Percentiles rank a stretch among this genome's conserved stretches.
These are phyloP conservation scores for Graphium colonna DNA, from an alignment of 2,888 invertebrate genomes.

Conservation along the genomic window DNA sequence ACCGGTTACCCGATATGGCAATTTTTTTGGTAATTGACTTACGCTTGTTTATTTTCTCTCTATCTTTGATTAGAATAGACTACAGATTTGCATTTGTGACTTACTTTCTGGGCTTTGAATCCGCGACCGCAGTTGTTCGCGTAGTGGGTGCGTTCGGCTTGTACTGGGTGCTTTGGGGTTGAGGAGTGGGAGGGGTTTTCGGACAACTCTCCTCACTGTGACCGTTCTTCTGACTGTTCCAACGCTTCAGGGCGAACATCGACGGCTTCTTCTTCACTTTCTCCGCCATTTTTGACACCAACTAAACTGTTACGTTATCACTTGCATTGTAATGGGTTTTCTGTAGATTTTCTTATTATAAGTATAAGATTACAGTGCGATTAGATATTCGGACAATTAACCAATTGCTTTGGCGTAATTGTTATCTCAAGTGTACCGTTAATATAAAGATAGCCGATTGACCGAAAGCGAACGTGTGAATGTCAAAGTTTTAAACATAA, in stretches of 20 bases:
- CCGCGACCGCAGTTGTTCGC: slow-evolving; percentile 36
- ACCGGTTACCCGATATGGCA: no score
- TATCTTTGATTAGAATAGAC: no score
- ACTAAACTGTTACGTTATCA: slow-evolving; percentile 9
- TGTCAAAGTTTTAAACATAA: background rate
- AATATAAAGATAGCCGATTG: background rate
- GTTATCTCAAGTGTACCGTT: slow-evolving; percentile 1
- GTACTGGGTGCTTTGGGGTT: slow-evolving; percentile 30
- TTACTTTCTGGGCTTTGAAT: slow-evolving; percentile 54
- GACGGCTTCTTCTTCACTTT: slow-evolving; percentile 59
- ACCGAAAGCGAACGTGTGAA: background rate
- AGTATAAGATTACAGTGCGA: slow-evolving; percentile 18
- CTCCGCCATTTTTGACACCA: slow-evolving; percentile 51
- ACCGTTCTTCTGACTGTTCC: slow-evolving; percentile 45
- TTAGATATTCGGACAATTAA: slow-evolving; percentile 18
- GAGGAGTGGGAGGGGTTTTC: slow-evolving; percentile 27
- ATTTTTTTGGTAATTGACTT: no score
- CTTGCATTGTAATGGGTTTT: slow-evolving; percentile 2
- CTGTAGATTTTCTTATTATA: slow-evolving; percentile 18
- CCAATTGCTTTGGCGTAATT: slow-evolving; percentile 12
- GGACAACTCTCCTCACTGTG: slow-evolving; percentile 34
- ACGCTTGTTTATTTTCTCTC: no score
- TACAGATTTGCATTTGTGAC: slow-evolving; percentile 28
- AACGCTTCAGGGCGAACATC: slow-evolving; percentile 59
- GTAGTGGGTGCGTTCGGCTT: slow-evolving; percentile 25